Conservation (phyloP, 2,888 invertebrate genomes). For the Tiliacea citrago region DNA sequence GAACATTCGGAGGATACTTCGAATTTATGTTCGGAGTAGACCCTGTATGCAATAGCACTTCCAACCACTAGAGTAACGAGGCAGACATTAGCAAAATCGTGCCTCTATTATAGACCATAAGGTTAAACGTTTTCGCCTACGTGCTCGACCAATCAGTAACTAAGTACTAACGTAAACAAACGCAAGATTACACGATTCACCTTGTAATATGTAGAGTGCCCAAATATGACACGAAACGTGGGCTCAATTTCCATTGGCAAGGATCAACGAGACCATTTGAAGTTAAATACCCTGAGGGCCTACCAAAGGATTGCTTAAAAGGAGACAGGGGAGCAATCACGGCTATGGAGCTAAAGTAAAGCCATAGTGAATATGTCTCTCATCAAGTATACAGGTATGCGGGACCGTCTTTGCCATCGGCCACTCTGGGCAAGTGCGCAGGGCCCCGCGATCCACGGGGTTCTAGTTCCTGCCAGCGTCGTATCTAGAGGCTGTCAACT, state of each 20-base stretch:
- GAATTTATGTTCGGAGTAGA: too few species aligned
- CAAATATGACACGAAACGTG: conserved; percentile 60
- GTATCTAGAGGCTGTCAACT: too few species aligned
- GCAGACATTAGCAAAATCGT: conserved; percentile 9
- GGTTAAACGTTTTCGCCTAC: conserved; percentile 48
- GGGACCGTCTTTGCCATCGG: too few species aligned
- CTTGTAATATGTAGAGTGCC: conserved; percentile 58
- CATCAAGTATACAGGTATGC: neutral
- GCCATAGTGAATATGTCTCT: neutral
- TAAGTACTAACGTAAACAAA: conserved; percentile 61
- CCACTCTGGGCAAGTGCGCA: too few species aligned
- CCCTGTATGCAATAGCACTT: neutral
- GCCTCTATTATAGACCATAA: conserved; percentile 11
- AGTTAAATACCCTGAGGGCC: neutral
- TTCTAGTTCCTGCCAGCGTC: too few species aligned
- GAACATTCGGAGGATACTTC: too few species aligned
- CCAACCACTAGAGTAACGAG: neutral
- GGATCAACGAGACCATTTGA: conserved; percentile 31
- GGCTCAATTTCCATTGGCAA: conserved; percentile 40
- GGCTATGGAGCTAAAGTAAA: neutral
- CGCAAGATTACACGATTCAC: conserved; percentile 44
- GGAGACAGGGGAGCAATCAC: neutral
- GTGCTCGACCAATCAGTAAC: conserved; percentile 44
- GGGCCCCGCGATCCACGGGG: too few species aligned
- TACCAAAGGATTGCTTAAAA: neutral